These are phyloP conservation scores for Idaea dimidiata DNA, from an alignment of 2,888 invertebrate genomes.

Conservation along the genomic window DNA sequence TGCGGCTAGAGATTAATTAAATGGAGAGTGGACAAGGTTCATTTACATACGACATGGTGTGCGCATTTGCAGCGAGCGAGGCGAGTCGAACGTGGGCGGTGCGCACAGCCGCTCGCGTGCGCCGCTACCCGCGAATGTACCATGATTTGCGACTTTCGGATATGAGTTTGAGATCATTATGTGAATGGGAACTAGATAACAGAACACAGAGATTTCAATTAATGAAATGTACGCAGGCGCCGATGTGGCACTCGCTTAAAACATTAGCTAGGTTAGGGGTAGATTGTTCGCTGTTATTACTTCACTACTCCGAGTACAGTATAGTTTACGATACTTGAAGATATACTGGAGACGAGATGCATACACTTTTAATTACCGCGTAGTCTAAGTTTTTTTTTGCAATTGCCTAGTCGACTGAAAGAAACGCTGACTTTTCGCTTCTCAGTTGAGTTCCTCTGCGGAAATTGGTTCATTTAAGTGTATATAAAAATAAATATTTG, in stretches of 20 bases:
- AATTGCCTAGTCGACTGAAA: no score
- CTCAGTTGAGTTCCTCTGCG: no score
- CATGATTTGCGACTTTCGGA: constrained; percentile 45
- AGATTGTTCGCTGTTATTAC: neutral
- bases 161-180: constrained; percentile 47
- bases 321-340: neutral
- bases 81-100: constrained; percentile 66
- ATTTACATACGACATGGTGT: constrained; percentile 80
- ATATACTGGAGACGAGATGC: neutral
- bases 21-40: constrained; percentile 66
- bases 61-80: constrained; percentile 69
- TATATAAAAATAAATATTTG: no score
- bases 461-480: no score
- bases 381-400: no score
- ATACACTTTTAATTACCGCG: no score
- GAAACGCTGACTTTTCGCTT: no score
- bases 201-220: constrained; percentile 27
- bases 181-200: constrained; percentile 26
- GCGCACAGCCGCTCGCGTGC: constrained; percentile 40
- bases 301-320: neutral
- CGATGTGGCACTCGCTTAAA: neutral
- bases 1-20: constrained; percentile 77
- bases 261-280: no score
- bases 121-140: constrained; percentile 13
- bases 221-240: constrained; percentile 11